Evolutionary conservation across 2,113 vertebrate species (phyloP).

Genomic region (Benitochromis conjunctus): DNA sequence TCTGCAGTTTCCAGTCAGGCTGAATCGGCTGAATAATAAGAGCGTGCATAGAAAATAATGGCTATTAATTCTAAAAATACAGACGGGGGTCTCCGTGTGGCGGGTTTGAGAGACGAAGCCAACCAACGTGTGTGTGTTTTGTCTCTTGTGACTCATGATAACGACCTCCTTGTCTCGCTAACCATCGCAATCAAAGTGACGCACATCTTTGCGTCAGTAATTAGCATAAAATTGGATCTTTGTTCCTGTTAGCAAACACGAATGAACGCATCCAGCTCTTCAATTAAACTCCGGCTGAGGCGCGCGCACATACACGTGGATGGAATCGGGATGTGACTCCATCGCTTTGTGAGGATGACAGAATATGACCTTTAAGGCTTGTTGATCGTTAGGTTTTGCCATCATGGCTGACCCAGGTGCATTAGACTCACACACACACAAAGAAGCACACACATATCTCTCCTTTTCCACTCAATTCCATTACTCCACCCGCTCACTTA

Average conservation of each 20-base stretch:
- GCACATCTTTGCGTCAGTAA: constrained; percentile 28
- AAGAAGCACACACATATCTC: background rate
- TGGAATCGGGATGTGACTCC: background rate
- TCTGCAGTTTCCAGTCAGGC: background rate
- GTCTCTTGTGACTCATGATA: background rate
- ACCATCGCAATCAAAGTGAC: constrained; percentile 47
- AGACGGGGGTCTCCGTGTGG: background rate
- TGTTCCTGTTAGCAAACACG: constrained; percentile 46
- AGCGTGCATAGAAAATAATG: background rate
- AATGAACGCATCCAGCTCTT: constrained; percentile 4
- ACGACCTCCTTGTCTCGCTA: background rate
- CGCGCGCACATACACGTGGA: background rate
- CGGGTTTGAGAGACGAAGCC: background rate
- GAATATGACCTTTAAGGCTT: background rate
- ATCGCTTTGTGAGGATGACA: background rate
- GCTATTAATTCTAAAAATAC: constrained; percentile 20
- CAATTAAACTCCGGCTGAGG: background rate
- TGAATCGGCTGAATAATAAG: constrained; percentile 21
- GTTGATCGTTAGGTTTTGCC: background rate
- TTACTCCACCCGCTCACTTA: background rate
- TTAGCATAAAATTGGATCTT: constrained; percentile 52
- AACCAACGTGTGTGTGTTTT: background rate
- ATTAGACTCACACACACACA: background rate
- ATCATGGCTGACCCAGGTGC: background rate
- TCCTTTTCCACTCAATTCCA: background rate